These are phyloP conservation scores for Zootoca vivipara DNA, from an alignment of 2,113 vertebrate species.

Conservation along the genomic window DNA sequence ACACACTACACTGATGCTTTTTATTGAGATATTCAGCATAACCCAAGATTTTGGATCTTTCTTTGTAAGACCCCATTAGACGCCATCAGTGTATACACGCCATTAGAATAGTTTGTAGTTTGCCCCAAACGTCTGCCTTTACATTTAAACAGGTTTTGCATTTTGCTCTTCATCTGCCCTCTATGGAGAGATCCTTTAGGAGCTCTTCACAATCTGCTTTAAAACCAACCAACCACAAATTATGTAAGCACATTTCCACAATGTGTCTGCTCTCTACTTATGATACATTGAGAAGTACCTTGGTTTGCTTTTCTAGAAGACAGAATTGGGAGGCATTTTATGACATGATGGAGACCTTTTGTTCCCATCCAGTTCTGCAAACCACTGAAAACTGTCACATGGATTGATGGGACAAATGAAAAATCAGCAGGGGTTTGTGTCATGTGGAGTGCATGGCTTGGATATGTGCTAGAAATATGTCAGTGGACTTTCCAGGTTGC, in stretches of 20 bases:
- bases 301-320: neutral
- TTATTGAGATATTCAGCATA: no score
- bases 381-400: neutral
- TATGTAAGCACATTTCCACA: neutral
- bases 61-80: neutral
- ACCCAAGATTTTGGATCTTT: neutral
- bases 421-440: neutral
- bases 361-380: neutral
- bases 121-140: neutral
- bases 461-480: neutral
- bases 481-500: neutral
- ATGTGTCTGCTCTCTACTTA: neutral
- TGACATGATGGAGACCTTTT: neutral
- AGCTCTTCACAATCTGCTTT: neutral
- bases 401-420: neutral
- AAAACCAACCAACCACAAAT: no score
- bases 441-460: no score
- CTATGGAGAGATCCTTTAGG: neutral
- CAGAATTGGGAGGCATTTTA: neutral
- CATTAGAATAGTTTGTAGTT: neutral
- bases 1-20: no score
- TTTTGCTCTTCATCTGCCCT: neutral
- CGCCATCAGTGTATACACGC: neutral
- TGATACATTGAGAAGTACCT: no score
- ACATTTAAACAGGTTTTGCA: neutral